Base-by-base conservation (phyloP, 2,797 vertebrate species). In the Pogonophryne albipinna region DNA sequence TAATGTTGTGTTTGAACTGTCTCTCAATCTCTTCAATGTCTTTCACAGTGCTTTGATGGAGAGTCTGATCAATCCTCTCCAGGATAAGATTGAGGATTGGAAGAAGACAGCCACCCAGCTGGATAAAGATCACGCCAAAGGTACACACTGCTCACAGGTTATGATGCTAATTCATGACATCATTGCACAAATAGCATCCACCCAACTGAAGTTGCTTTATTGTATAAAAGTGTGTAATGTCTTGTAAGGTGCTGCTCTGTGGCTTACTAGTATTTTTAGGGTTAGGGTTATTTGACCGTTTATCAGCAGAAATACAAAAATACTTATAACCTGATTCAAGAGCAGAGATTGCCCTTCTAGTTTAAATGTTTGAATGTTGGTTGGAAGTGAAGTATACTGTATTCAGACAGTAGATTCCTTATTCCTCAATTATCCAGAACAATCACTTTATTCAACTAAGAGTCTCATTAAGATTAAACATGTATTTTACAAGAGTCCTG, bases 81-180 rank as follows among this genome's bases (percentile, higher is more conserved):
- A 99, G 92, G 98, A 99, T 89, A 96, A 97, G 88, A 97, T 99
- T 31, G 98, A 99, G 89, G 98, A 99, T 92, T 99, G 98, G 98
- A 99, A 99, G 92, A 99, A 98, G 91, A 97, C 97, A 0, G 97
- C 97, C 86, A 99, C 97, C 87, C 97, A 99, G 87, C 93, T 99
- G 82, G 98, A 99, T 90, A 99, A 99, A 89, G 98, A 99, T 84
- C 98, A 99, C 0, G 97, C 98, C 0, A 98, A 99, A 98, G 98
- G 98, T 99, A 84, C 45, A 13, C 1, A 46, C n/a, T 17, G 1
- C 47, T 50, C 3, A 19, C 47, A 44, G 31, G 23, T 61, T 42
- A 16, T 53, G 14, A 38, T 44, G 23, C 42, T 70, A 20, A 44
- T 56, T 55, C 47, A 70, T 23, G 0, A 52, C 45, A 16, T 15